phyloP scores from a whole-genome alignment of 2,888 invertebrate species.

The Diarsia mendica region DNA sequence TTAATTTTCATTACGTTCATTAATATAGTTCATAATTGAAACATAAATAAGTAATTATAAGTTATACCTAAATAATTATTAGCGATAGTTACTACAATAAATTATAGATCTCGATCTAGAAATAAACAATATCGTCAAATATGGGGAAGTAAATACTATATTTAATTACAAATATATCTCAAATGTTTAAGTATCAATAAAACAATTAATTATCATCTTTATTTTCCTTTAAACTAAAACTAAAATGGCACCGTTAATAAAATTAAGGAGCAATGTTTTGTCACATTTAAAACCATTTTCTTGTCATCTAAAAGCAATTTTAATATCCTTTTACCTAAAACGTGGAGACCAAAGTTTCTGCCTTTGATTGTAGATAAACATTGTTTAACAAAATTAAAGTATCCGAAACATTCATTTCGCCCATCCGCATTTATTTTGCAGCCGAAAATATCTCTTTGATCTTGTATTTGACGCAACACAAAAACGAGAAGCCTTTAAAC shows the following conservation, averaged over 20 bases:
- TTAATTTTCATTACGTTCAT: background rate
- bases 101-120: no score
- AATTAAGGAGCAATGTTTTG: background rate
- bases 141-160: background rate
- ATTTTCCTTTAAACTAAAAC: background rate
- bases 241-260: background rate
- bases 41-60: no score
- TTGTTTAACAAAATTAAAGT: conserved; percentile 54
- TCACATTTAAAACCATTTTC: background rate
- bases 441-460: conserved; percentile 60
- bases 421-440: conserved; percentile 45
- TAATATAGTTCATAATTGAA: background rate
- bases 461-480: conserved; percentile 43
- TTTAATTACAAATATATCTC: background rate
- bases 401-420: conserved; percentile 41
- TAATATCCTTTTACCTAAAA: conserved; percentile 26
- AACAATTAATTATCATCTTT: background rate
- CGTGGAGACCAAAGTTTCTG: conserved; percentile 13
- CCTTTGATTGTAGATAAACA: conserved; percentile 49
- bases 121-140: background rate
- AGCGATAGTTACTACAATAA: no score
- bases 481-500: conserved; percentile 37
- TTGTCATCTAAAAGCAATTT: conserved; percentile 29
- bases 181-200: no score
- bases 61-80: no score